Conservation (phyloP, 2,888 invertebrate genomes). For the Prostheceraeus crozeri region DNA sequence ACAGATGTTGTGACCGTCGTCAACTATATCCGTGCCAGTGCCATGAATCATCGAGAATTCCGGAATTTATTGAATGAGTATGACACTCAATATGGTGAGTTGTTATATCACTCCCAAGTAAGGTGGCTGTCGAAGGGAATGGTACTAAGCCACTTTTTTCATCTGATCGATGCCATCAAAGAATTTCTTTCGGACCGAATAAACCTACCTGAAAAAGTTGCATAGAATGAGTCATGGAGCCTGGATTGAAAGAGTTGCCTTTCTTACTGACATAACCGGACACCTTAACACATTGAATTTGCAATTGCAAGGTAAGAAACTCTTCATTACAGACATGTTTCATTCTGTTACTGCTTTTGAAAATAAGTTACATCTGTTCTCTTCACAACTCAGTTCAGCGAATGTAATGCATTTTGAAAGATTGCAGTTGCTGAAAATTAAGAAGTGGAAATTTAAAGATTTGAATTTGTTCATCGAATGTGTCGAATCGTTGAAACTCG, state of each 20-base stretch:
- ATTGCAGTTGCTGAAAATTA: background rate
- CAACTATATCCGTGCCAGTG: slow-evolving; percentile 25
- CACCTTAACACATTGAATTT: slow-evolving; percentile 1
- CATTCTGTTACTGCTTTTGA: background rate
- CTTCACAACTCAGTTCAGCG: background rate
- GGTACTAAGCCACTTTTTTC: slow-evolving; percentile 12
- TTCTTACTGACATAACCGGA: slow-evolving; percentile 6
- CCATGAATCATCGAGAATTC: slow-evolving; percentile 33
- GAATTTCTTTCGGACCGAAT: background rate
- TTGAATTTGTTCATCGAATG: too few relatives aligned
- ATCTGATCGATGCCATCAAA: slow-evolving; percentile 13
- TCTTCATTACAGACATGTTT: slow-evolving; percentile 13
- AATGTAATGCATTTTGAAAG: background rate
- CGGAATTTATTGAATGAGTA: slow-evolving; percentile 8
- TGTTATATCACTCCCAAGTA: slow-evolving; percentile 27
- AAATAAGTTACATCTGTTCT: background rate
- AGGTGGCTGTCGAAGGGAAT: slow-evolving; percentile 18
- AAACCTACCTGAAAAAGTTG: background rate
- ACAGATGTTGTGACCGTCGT: slow-evolving; percentile 2
- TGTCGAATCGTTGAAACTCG: too few relatives aligned
- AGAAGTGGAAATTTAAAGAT: too few relatives aligned
- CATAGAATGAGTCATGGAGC: background rate
- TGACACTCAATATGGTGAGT: slow-evolving; percentile 23
- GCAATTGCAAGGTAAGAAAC: slow-evolving; percentile 15
- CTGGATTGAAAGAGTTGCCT: slow-evolving; percentile 15